Evolutionary conservation across 2,113 vertebrate genomes (phyloP).

Genomic region (Sinocyclocheilus grahami): DNA sequence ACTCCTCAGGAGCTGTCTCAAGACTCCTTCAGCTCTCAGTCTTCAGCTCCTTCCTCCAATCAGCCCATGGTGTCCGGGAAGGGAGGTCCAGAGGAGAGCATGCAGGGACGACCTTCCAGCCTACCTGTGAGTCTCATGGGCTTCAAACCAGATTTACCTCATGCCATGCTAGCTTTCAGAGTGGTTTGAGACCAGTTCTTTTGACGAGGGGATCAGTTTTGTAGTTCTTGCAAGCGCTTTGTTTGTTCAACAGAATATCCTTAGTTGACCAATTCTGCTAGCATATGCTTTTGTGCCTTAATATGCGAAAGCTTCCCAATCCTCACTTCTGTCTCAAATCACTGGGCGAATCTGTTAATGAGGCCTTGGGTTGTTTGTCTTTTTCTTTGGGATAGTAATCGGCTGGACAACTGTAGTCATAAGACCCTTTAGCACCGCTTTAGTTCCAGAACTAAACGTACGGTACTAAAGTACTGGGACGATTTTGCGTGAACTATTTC

Average conservation of each 20-base stretch:
- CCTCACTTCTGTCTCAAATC: neutral
- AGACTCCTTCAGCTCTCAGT: conserved; percentile 97
- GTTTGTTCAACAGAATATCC: neutral
- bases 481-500: no score
- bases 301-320: neutral
- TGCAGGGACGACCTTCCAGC: conserved; percentile 96
- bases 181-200: neutral
- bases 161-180: neutral
- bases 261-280: neutral
- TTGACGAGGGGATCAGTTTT: neutral
- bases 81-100: conserved; percentile 89
- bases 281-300: neutral
- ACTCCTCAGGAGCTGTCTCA: conserved; percentile 90
- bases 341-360: neutral
- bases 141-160: neutral
- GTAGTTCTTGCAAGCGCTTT: neutral
- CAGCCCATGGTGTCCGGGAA: conserved; percentile 93
- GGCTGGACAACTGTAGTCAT: neutral
- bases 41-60: conserved; percentile 90
- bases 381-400: neutral
- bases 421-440: no score
- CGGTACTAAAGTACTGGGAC: no score
- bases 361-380: neutral
- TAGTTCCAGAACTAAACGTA: no score
- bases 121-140: conserved; percentile 88